phyloP scores from a whole-genome alignment of 2,113 vertebrate species.

The Chroicocephalus ridibundus region DNA sequence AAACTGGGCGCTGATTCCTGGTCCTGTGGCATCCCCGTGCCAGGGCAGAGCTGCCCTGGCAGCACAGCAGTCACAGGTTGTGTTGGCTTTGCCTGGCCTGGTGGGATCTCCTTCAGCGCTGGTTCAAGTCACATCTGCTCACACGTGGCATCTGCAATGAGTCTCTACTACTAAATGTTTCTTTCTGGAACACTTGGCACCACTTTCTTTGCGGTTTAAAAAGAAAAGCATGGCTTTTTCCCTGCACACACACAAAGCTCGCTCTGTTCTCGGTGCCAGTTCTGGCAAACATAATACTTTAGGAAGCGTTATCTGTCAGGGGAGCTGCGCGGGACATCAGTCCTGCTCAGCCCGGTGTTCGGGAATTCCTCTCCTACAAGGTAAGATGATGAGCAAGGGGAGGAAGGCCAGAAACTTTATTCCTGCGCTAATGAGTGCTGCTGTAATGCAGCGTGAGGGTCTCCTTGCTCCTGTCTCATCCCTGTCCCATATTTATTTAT shows the following conservation, averaged over 20 bases:
- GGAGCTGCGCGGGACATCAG: neutral
- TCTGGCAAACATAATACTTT: neutral
- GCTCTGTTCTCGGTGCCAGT: neutral
- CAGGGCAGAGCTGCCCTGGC: neutral
- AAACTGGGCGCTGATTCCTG: neutral
- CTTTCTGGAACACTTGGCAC: neutral
- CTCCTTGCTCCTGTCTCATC: neutral
- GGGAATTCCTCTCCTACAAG: neutral
- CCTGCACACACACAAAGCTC: neutral
- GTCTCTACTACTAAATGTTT: neutral
- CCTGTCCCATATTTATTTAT: neutral
- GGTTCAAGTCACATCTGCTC: neutral
- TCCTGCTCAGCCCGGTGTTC: fast-evolving
- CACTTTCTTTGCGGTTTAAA: neutral
- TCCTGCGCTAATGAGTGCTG: neutral
- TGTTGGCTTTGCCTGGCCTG: neutral
- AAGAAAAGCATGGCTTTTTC: neutral
- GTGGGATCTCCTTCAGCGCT: neutral
- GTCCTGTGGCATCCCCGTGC: neutral
- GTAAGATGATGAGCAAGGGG: neutral
- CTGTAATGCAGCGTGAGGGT: neutral
- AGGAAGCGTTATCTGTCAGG: neutral
- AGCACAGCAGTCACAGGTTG: neutral
- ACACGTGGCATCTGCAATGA: neutral
- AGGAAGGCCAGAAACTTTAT: neutral